These are phyloP conservation scores for Onychostruthus taczanowskii DNA, from an alignment of 2,113 vertebrate genomes.

Conservation along the genomic window DNA sequence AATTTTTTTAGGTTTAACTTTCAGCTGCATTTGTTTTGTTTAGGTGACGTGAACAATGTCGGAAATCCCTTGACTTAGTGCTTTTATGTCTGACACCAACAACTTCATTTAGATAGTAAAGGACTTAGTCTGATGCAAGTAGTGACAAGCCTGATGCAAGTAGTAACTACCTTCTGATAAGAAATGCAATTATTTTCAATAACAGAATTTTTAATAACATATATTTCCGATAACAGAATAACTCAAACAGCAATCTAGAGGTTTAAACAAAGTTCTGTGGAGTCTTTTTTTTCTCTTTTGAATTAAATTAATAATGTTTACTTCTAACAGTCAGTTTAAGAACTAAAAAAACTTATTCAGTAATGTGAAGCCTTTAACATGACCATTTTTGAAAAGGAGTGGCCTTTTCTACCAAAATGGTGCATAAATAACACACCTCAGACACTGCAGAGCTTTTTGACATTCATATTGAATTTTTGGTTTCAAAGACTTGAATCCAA, in stretches of 20 bases:
- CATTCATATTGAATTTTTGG: background rate
- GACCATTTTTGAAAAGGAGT: background rate
- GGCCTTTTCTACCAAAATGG: background rate
- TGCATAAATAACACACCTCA: background rate
- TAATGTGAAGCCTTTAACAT: background rate
- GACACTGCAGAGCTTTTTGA: background rate
- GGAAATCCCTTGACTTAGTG: background rate
- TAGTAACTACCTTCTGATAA: background rate
- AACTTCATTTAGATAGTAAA: background rate
- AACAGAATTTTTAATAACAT: background rate
- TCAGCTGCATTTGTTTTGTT: background rate
- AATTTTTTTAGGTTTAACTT: background rate
- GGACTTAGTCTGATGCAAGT: background rate
- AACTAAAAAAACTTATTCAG: background rate
- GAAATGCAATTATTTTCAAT: background rate
- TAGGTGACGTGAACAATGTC: background rate
- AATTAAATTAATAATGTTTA: background rate
- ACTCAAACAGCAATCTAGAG: background rate
- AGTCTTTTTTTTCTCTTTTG: background rate
- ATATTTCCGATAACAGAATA: background rate
- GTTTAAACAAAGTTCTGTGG: background rate
- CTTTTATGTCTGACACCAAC: background rate
- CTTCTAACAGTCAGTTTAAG: background rate
- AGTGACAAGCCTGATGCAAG: background rate
- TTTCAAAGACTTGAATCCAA: background rate